A percentile compares a stretch with the other conserved stretches of the same genome.
These are phyloP conservation scores for Podabrus alpinus DNA, from an alignment of 2,888 invertebrate genomes.

Conservation along the genomic window DNA sequence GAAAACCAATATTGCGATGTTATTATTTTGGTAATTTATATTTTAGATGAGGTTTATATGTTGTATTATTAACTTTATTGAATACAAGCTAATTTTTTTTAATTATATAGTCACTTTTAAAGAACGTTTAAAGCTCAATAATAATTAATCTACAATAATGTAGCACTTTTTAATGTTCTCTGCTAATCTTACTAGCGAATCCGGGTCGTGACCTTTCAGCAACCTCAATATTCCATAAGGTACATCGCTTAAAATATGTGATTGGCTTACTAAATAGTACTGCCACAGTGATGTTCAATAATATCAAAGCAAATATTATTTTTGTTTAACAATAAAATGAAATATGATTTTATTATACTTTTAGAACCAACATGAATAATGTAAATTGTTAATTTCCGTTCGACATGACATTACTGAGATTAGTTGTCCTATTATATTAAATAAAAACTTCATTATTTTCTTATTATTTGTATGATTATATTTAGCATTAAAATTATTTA, in stretches of 20 bases:
- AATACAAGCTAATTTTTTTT: neutral
- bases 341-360: neutral
- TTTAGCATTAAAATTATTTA: neutral
- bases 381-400: neutral
- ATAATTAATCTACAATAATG: neutral
- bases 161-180: conserved; percentile 28
- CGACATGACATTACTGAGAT: conserved; percentile 2
- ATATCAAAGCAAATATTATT: neutral
- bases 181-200: conserved; percentile 37
- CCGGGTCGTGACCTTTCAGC: conserved; percentile 42
- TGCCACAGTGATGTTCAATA: neutral
- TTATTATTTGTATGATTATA: neutral
- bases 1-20: neutral
- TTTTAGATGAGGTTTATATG: neutral
- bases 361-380: neutral
- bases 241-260: conserved; percentile 42
- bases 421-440: conserved; percentile 2
- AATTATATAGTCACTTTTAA: neutral
- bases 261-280: conserved; percentile 41
- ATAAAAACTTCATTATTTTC: neutral
- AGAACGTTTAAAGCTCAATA: neutral
- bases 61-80: neutral
- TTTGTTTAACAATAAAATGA: neutral
- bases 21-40: neutral
- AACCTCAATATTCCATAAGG: conserved; percentile 48